These are phyloP conservation scores for Catocala fraxini DNA, from an alignment of 2,888 invertebrate species.

Conservation along the genomic window DNA sequence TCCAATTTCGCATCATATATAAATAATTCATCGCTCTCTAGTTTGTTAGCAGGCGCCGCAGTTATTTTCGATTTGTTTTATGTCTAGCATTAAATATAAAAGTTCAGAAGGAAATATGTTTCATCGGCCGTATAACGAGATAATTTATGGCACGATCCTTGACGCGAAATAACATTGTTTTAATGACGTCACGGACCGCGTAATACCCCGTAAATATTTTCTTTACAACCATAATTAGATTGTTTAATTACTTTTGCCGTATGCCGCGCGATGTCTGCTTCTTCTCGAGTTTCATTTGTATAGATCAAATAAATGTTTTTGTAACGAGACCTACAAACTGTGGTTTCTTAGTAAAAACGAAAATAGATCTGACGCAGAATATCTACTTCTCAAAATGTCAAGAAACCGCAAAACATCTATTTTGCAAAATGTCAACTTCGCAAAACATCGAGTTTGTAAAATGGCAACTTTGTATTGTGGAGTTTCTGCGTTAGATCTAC, in stretches of 20 bases:
- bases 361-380: too few relatives aligned
- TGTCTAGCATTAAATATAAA: constrained; percentile 30
- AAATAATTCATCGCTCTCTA: constrained; percentile 19
- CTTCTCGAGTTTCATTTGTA: neutral
- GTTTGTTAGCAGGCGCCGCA: constrained; percentile 27
- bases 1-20: constrained; percentile 11
- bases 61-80: constrained; percentile 35
- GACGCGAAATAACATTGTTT: constrained; percentile 25
- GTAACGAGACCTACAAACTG: neutral
- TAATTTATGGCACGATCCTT: constrained; percentile 18
- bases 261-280: constrained; percentile 1
- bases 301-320: neutral
- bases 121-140: constrained; percentile 24
- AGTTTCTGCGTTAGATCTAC: too few relatives aligned
- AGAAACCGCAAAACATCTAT: too few relatives aligned
- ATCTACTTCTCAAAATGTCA: too few relatives aligned
- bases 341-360: too few relatives aligned
- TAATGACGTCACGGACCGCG: constrained; percentile 13
- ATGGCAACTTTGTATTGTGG: too few relatives aligned
- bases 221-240: constrained; percentile 9
- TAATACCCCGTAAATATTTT: constrained; percentile 5
- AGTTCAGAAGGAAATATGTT: constrained; percentile 34
- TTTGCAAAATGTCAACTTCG: too few relatives aligned
- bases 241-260: constrained; percentile 12
- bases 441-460: too few relatives aligned